Evolutionary conservation across 2,797 vertebrate genomes (phyloP), one percentile per base, ranked within the genome.

Genomic region (Ataeniobius toweri): DNA sequence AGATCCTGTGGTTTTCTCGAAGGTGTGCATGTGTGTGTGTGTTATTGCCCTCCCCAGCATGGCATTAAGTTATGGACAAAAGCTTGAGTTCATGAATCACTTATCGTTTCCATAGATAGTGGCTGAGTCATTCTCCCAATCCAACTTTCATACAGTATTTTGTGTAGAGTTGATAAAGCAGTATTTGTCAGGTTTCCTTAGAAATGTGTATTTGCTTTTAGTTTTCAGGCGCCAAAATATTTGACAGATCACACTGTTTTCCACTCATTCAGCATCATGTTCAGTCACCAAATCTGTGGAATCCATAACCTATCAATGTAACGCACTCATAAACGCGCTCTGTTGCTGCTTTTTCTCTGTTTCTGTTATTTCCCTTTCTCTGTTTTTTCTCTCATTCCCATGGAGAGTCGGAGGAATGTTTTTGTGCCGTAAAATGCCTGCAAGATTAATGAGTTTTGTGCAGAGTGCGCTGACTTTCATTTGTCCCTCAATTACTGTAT

Each of bases 31-130:
- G 77, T 12, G 77, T 76, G 55, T 36, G 90, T 92, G 89, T 86
- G 87, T 93, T 90, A 88, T 89, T 90, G 94, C 87, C 94, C 95
- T 92, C 94, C 95, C 95, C 73, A 84, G 93, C 76, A 88, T 85
- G 92, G 89, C 91, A 95, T 95, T 95, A 94, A 93, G 92, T 93
- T 90, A 79, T 85, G 86, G 78, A 94, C 94, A 95, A 95, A 95
- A 84, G 86, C 89, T 55, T 31, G 80, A 90, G 93, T 95, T 94
- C 93, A 95, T 95, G 95, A 95, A 95, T 95, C 91, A 94, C 92
- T 81, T 92, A 53, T 70, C 58, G 79, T 88, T 88, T 91, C 85
- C 85, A 90, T 78, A 86, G 87, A 77, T 67, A 69, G 78, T 81
- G 77, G 83, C 83, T 91, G 83, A 89, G 86, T 82, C 82, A 84